phyloP scores from a whole-genome alignment of 2,797 vertebrate genomes.

The Acanthiza pusilla region DNA sequence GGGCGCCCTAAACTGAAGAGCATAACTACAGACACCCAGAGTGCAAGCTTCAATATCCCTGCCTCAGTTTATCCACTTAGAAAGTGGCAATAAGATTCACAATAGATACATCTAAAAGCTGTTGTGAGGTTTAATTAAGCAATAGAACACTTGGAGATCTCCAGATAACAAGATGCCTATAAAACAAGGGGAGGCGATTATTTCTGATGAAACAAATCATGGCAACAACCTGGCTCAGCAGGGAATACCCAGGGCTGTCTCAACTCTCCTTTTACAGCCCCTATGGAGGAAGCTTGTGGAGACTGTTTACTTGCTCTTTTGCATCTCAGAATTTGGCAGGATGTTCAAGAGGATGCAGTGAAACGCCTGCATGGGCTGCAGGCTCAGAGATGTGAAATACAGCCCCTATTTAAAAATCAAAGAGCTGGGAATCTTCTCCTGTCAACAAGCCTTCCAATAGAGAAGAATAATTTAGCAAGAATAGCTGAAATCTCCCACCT shows the following conservation, averaged over 20 bases:
- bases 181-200: background rate
- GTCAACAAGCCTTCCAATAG: background rate
- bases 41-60: background rate
- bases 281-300: background rate
- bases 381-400: background rate
- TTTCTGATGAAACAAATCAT: constrained; percentile 19
- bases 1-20: background rate
- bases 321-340: background rate
- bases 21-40: background rate
- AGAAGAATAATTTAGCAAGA: constrained; percentile 28
- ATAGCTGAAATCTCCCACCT: constrained; percentile 37
- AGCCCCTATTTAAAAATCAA: background rate
- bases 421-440: background rate
- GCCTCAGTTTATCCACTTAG: background rate
- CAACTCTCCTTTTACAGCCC: background rate
- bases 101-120: constrained; percentile 8
- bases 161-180: background rate
- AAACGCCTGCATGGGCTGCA: background rate
- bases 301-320: background rate
- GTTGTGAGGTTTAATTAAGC: constrained; percentile 29
- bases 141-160: constrained; percentile 4
- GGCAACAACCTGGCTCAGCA: background rate
- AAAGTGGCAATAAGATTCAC: background rate
- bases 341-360: background rate
- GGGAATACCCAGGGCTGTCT: background rate